A percentile compares a stretch with the other conserved stretches of the same genome.
These are phyloP conservation scores for Tenthredo distinguenda DNA, from an alignment of 2,888 invertebrate species.

Conservation along the genomic window DNA sequence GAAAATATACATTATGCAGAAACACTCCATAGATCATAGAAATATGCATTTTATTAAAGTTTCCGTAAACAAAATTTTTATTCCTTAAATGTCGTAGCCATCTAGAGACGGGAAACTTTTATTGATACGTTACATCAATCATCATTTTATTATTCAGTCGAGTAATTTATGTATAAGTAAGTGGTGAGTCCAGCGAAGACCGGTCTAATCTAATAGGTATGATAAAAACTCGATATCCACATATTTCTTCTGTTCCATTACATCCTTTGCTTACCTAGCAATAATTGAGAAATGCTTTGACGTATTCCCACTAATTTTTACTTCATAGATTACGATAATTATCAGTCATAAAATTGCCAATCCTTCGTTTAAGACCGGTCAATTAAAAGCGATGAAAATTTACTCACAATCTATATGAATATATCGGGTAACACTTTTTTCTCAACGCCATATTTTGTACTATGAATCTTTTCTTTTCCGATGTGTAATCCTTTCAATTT, in stretches of 20 bases:
- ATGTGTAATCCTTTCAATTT: not conserved
- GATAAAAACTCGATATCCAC: not conserved
- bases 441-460: not conserved
- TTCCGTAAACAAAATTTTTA: not conserved
- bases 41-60: not conserved
- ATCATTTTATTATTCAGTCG: constrained; percentile 23
- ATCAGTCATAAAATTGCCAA: not conserved
- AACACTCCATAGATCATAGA: not conserved
- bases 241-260: not conserved
- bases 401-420: not conserved
- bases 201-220: constrained; percentile 9
- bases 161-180: not conserved
- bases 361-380: not conserved
- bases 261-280: not conserved
- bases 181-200: not conserved
- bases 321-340: not conserved
- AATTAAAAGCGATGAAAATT: not conserved
- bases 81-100: not conserved
- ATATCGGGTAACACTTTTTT: not conserved
- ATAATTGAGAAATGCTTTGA: constrained; percentile 1
- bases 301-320: not conserved
- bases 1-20: not conserved
- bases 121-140: constrained; percentile 3
- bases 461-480: not conserved
- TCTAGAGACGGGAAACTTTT: not conserved